These are phyloP conservation scores for Elaphurus davidianus DNA, from an alignment of 2,113 vertebrate genomes.

Conservation along the genomic window DNA sequence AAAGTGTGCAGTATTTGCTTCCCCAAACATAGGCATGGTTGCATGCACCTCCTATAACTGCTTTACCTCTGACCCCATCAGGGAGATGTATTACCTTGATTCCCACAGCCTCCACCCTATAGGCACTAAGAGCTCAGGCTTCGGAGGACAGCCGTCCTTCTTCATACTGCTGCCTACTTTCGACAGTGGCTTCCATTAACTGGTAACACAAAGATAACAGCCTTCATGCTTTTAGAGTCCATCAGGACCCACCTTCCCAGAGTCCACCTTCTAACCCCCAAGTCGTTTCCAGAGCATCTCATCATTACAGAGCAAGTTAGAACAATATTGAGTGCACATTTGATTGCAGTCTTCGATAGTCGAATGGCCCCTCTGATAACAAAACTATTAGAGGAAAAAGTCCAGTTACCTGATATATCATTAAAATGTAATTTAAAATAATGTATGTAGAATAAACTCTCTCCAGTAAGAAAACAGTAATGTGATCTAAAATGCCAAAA, in stretches of 20 bases:
- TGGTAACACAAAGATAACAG: background rate
- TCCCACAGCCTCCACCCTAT: background rate
- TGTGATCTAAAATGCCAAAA: background rate
- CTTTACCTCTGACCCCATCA: rapidly evolving
- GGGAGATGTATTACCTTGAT: rapidly evolving
- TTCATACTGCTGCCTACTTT: background rate
- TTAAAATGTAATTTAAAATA: background rate
- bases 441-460: background rate
- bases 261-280: background rate
- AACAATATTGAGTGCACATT: too few species aligned
- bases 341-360: background rate
- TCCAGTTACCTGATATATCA: background rate
- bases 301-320: background rate
- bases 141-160: background rate
- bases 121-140: too few species aligned
- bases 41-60: background rate
- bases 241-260: background rate
- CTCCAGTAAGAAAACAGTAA: background rate
- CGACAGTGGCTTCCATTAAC: background rate
- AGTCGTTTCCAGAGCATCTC: background rate
- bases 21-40: rapidly evolving
- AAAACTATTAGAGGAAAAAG: background rate
- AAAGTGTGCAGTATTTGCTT: background rate
- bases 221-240: background rate
- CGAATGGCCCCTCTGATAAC: background rate